Evolutionary conservation across 2,113 vertebrate genomes (phyloP).

Genomic region (Tragelaphus imberbis): DNA sequence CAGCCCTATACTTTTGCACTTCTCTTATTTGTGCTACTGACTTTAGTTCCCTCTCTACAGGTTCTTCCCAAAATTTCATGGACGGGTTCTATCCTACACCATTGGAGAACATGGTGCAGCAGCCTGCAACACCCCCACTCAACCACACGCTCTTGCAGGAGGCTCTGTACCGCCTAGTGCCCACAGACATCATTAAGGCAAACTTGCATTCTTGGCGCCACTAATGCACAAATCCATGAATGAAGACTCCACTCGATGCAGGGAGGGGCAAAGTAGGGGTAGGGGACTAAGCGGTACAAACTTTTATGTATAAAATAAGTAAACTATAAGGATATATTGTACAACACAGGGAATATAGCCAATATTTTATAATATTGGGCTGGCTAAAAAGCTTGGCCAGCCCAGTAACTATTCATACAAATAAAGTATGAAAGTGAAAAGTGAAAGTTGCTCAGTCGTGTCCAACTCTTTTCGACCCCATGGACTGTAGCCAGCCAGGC

Average conservation of each 20-base stretch:
- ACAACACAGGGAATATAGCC: not conserved
- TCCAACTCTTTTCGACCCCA: fast-evolving
- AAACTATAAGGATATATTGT: not conserved
- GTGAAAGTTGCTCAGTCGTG: not conserved
- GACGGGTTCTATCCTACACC: not conserved
- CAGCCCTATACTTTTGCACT: not conserved
- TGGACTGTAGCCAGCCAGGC: not conserved
- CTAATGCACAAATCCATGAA: not conserved
- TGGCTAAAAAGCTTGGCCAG: not conserved
- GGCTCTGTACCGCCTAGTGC: not conserved
- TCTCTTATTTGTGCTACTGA: not conserved
- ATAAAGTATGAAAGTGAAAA: not conserved
- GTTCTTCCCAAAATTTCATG: not conserved
- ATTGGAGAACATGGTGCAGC: not conserved
- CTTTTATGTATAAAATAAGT: not conserved
- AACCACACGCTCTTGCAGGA: not conserved
- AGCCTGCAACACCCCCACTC: not conserved
- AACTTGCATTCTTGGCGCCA: not conserved
- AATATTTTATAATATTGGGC: not conserved
- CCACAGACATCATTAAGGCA: not conserved
- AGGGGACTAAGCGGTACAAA: not conserved
- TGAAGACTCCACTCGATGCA: not conserved
- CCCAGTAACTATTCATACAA: not conserved
- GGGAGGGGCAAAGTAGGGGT: not conserved
- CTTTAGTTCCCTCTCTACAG: not conserved